Percentiles rank a stretch among this genome's conserved stretches.
These are phyloP conservation scores for Heliocidaris tuberculata DNA, from an alignment of 35 echinoderm and acorn worm species.

Conservation along the genomic window DNA sequence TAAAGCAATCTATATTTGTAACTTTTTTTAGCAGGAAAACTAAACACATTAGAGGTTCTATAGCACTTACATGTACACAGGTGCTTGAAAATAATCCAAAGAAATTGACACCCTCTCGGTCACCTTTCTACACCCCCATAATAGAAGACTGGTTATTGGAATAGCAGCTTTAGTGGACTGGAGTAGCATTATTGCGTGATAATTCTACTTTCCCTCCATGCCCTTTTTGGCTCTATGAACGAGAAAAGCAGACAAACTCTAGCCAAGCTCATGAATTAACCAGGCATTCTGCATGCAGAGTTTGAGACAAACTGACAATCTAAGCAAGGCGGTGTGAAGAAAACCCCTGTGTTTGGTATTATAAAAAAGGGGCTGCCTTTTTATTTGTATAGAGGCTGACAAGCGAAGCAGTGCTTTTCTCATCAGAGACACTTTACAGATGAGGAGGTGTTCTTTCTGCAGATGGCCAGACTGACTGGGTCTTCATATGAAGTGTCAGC, in stretches of 20 bases:
- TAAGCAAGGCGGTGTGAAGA: not conserved
- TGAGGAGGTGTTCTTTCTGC: not conserved
- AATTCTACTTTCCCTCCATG: not conserved
- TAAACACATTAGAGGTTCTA: not conserved
- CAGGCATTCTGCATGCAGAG: not conserved
- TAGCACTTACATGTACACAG: not conserved
- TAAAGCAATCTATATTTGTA: not conserved
- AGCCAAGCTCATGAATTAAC: constrained; percentile 3
- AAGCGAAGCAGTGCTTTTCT: not conserved
- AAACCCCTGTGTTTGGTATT: not conserved
- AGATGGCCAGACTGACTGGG: not conserved
- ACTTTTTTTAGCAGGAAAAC: not conserved
- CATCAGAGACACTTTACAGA: not conserved
- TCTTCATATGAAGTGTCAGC: not conserved
- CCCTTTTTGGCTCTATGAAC: not conserved
- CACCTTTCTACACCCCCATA: not conserved
- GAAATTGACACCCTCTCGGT: not conserved
- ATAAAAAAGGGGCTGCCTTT: not conserved
- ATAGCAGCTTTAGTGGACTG: not conserved
- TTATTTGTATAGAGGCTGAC: not conserved
- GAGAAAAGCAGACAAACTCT: not conserved
- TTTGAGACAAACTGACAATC: constrained; percentile 11
- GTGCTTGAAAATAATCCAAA: constrained; percentile 1
- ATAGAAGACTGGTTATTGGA: not conserved
- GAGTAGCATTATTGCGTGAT: constrained; percentile 11